Evolutionary conservation across 2,797 vertebrate species (phyloP).

Genomic region (Peromyscus attwateri): DNA sequence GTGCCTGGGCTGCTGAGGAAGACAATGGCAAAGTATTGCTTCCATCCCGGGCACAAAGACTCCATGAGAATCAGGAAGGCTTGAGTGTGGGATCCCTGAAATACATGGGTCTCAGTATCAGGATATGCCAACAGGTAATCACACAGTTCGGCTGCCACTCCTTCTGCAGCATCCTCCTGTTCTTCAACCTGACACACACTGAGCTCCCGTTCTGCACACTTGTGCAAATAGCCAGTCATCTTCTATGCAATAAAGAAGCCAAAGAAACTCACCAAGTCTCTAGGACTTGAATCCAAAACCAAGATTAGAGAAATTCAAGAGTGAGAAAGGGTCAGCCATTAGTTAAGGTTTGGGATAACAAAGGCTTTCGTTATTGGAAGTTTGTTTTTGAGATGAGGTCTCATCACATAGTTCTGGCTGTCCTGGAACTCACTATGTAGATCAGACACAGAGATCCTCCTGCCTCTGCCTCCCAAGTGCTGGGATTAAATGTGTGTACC

Average conservation of each 20-base stretch:
- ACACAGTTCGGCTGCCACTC: background rate
- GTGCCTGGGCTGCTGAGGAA: background rate
- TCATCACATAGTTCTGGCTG: background rate
- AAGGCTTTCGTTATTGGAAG: background rate
- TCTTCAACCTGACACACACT: background rate
- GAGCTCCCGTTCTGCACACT: background rate
- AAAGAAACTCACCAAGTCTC: background rate
- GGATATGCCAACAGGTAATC: background rate
- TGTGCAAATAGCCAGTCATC: background rate
- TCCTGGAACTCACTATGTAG: background rate
- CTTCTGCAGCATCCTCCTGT: background rate
- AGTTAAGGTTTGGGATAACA: background rate
- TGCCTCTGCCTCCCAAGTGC: background rate
- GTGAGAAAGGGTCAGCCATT: background rate
- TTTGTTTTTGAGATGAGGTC: background rate
- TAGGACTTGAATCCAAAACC: conserved; percentile 41
- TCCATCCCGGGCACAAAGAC: background rate
- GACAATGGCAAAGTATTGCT: background rate
- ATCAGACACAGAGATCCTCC: background rate
- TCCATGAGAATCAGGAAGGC: background rate
- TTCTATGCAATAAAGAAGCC: background rate
- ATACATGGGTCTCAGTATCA: background rate
- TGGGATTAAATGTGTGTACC: background rate
- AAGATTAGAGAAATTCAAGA: conserved; percentile 32
- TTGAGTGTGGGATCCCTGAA: background rate